phyloP scores from a whole-genome alignment of 2,113 vertebrate genomes.

The Chiloscyllium plagiosum region DNA sequence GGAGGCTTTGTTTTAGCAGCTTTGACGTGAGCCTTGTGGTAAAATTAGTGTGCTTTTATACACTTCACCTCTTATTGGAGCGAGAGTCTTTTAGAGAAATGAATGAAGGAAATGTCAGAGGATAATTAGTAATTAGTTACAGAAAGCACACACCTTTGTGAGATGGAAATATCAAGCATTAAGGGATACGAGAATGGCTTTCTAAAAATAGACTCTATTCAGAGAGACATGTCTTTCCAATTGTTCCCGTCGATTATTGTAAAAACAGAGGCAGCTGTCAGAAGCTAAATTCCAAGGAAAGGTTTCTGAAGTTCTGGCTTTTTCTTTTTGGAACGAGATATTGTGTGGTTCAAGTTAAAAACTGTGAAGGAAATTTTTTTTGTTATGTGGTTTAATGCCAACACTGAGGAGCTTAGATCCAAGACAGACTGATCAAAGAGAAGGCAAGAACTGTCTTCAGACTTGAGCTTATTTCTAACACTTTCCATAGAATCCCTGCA shows the following conservation, averaged over 20 bases:
- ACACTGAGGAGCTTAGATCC: no score
- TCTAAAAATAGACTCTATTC: background rate
- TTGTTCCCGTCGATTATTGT: background rate
- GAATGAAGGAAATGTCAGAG: slow-evolving; percentile 15
- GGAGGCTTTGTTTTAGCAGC: background rate
- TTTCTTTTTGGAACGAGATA: background rate
- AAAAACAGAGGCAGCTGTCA: background rate
- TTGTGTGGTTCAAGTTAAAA: background rate
- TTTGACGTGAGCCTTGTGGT: background rate
- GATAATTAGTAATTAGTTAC: background rate
- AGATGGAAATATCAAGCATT: background rate
- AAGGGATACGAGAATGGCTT: background rate
- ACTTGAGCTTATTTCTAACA: no score
- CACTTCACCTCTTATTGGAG: background rate
- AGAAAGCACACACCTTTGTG: background rate
- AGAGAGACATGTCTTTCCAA: background rate
- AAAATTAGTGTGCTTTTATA: background rate
- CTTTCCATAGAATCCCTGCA: no score
- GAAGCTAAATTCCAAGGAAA: background rate
- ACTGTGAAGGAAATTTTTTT: background rate
- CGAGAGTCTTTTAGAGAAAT: background rate
- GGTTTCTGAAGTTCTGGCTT: background rate
- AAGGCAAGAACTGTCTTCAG: no score
- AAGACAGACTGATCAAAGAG: no score
- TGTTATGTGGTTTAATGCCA: no score